phyloP scores from a whole-genome alignment of 2,113 vertebrate genomes.

The Alethe castanea region DNA sequence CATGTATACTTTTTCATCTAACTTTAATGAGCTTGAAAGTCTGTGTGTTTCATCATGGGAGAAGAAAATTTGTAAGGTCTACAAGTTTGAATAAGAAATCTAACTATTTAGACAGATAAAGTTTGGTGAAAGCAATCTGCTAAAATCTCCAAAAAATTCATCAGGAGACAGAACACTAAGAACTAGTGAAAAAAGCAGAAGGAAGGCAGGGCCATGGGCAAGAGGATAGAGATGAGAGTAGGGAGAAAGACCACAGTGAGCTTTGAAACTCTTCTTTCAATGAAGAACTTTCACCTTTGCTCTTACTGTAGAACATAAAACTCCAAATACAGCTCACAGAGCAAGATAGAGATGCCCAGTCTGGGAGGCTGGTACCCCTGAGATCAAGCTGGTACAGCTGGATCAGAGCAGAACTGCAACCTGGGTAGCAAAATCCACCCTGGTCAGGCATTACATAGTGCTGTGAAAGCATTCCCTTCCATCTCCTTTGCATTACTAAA shows the following conservation, averaged over 20 bases:
- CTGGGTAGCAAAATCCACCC: background rate
- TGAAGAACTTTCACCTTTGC: background rate
- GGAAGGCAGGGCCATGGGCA: accelerated
- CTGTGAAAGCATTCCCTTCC: background rate
- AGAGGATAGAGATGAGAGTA: background rate
- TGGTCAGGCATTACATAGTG: background rate
- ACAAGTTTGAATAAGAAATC: background rate
- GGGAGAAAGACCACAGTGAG: background rate
- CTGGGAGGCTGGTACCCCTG: background rate
- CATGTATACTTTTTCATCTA: background rate
- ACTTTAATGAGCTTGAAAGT: background rate
- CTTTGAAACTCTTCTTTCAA: background rate
- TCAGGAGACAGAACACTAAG: background rate
- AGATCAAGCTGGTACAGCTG: background rate
- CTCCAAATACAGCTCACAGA: background rate
- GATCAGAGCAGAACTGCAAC: background rate
- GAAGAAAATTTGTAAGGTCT: background rate
- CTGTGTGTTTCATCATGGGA: background rate
- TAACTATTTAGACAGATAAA: background rate
- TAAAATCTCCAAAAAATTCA: background rate
- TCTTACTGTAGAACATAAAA: background rate
- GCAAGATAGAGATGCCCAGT: background rate
- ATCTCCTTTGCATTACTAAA: background rate
- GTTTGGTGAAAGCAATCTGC: background rate
- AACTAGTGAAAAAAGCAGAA: background rate